These are phyloP conservation scores for Sitta carolinensis DNA, from an alignment of 2,797 vertebrate species.

Conservation along the genomic window DNA sequence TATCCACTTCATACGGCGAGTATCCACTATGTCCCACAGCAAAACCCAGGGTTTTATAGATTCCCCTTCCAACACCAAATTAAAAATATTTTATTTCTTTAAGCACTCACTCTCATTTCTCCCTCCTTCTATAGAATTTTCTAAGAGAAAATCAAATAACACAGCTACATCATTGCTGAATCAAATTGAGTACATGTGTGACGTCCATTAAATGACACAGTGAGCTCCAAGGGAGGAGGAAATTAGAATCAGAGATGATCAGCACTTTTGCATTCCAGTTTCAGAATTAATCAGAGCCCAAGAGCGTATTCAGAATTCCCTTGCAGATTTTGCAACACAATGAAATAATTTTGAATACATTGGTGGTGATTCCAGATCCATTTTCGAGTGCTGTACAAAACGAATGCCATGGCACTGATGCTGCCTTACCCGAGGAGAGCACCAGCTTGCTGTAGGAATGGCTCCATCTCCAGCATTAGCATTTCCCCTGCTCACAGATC, in stretches of 20 bases:
- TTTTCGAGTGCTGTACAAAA: not conserved
- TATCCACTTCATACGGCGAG: too few relatives aligned
- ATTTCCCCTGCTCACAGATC: not conserved
- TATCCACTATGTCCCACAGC: not conserved
- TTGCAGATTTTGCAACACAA: not conserved
- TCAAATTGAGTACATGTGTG: not conserved
- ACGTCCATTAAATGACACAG: not conserved
- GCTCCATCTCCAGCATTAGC: not conserved
- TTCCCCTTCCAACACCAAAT: not conserved
- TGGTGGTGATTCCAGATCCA: not conserved
- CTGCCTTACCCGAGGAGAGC: not conserved
- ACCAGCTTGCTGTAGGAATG: not conserved
- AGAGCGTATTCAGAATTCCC: constrained; percentile 16
- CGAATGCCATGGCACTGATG: not conserved
- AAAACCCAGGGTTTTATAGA: not conserved
- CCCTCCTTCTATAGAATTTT: not conserved
- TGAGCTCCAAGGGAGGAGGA: constrained; percentile 16
- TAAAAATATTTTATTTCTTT: not conserved
- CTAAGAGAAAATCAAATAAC: not conserved
- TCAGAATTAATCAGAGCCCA: not conserved
- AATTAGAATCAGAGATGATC: not conserved
- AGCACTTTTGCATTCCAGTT: not conserved
- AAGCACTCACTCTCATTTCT: not conserved
- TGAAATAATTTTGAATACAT: not conserved
- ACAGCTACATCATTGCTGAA: not conserved